These are phyloP conservation scores for Apocheima hispidaria DNA, from an alignment of 2,888 invertebrate genomes.

Conservation along the genomic window DNA sequence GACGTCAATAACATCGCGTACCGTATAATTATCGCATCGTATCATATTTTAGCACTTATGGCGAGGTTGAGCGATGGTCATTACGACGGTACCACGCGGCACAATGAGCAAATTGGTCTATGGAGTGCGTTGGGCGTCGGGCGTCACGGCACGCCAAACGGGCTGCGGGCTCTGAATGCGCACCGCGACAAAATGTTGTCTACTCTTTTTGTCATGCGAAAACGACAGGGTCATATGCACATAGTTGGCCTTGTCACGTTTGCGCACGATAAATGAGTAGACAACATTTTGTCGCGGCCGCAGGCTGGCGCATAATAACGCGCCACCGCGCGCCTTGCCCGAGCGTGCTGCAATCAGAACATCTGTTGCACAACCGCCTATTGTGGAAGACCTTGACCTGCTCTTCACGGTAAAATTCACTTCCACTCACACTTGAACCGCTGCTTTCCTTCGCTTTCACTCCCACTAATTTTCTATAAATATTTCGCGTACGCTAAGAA, in stretches of 20 bases:
- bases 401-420: conserved; percentile 74
- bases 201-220: background rate
- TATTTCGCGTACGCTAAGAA: background rate
- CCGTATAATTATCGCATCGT: conserved; percentile 50
- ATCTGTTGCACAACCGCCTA: conserved; percentile 72
- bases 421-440: conserved; percentile 70
- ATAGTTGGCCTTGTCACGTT: background rate
- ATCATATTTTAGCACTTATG: conserved; percentile 31
- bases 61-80: conserved; percentile 39
- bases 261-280: background rate
- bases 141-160: too few species aligned
- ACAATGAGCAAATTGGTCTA: conserved; percentile 37
- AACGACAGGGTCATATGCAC: background rate
- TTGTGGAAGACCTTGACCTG: conserved; percentile 78
- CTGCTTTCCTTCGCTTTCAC: conserved; percentile 31
- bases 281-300: background rate
- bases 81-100: conserved; percentile 30
- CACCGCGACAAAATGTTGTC: background rate
- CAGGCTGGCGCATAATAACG: conserved; percentile 49
- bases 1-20: conserved; percentile 47
- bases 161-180: background rate
- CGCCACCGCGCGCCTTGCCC: conserved; percentile 44
- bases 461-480: background rate
- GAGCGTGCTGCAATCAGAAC: conserved; percentile 50
- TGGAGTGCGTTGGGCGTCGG: conserved; percentile 37